Percentiles rank a stretch among this genome's conserved stretches.
Conservation (phyloP, 2,888 invertebrate genomes). For the Acleris sparsana region DNA sequence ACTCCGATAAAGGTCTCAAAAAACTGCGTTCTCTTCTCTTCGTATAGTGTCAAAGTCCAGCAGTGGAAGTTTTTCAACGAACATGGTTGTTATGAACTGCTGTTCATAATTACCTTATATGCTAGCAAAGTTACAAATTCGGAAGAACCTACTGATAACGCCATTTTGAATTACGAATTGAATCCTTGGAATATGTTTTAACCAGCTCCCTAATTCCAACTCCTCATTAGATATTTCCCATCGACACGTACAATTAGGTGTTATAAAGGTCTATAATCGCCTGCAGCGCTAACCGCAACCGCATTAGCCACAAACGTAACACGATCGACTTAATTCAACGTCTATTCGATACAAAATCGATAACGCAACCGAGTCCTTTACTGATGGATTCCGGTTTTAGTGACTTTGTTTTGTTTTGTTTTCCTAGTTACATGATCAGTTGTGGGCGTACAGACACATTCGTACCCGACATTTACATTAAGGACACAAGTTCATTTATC, state of each 20-base stretch:
- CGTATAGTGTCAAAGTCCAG: too few species aligned
- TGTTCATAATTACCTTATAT: too few species aligned
- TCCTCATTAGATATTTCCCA: conserved; percentile 15
- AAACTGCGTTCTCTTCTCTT: too few species aligned
- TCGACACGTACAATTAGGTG: conserved; percentile 6
- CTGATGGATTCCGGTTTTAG: conserved; percentile 1
- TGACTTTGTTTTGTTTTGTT: background rate
- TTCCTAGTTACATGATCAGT: too few species aligned
- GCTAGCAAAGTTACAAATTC: too few species aligned
- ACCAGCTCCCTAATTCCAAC: background rate
- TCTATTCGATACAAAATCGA: conserved; percentile 34
- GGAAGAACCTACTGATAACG: conserved; percentile 1
- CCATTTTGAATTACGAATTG: background rate
- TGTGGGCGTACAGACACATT: too few species aligned
- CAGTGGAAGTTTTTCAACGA: too few species aligned
- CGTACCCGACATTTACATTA: too few species aligned
- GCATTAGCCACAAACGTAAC: conserved; percentile 32
- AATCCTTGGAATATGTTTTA: background rate
- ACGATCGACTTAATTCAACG: conserved; percentile 31
- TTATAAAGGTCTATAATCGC: conserved; percentile 9
- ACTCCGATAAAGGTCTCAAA: too few species aligned
- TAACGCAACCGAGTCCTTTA: conserved; percentile 11
- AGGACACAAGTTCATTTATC: too few species aligned
- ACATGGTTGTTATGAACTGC: background rate
- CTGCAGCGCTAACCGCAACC: conserved; percentile 21